phyloP scores from a whole-genome alignment of 1,140 invertebrate species.

The Hypothenemus hampei region DNA sequence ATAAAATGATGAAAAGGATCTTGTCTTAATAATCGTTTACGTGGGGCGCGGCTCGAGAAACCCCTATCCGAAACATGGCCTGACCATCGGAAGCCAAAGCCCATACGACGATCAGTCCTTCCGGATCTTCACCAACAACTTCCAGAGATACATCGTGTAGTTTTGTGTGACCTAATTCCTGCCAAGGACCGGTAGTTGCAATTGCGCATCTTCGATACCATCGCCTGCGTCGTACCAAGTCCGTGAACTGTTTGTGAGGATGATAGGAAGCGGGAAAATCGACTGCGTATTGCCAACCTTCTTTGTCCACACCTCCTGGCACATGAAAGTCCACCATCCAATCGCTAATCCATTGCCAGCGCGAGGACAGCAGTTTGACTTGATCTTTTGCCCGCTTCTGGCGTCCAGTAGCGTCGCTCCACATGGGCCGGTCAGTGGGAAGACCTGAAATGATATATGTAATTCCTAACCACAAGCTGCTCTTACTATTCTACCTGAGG shows the following conservation, averaged over 20 bases:
- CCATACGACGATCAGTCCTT: constrained; percentile 59
- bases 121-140: constrained; percentile 36
- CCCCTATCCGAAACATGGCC: constrained; percentile 71
- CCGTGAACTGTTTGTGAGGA: constrained; percentile 76
- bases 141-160: constrained; percentile 75
- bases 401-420: constrained; percentile 81
- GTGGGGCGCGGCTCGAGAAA: constrained; percentile 54
- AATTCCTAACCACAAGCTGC: background rate
- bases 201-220: constrained; percentile 82
- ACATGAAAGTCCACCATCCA: constrained; percentile 87
- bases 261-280: constrained; percentile 87
- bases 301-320: constrained; percentile 80
- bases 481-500: constrained; percentile 49
- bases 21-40: constrained; percentile 23
- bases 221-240: constrained; percentile 74
- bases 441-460: constrained; percentile 48
- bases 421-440: constrained; percentile 83
- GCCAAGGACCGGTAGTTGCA: constrained; percentile 81
- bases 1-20: too few species aligned
- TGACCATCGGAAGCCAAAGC: constrained; percentile 72
- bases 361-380: constrained; percentile 75
- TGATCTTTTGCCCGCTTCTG: constrained; percentile 78
- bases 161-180: constrained; percentile 76
- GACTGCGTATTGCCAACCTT: constrained; percentile 92
- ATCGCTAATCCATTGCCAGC: constrained; percentile 89